Conservation (phyloP, 2,797 vertebrate species). For the Picus viridis region DNA sequence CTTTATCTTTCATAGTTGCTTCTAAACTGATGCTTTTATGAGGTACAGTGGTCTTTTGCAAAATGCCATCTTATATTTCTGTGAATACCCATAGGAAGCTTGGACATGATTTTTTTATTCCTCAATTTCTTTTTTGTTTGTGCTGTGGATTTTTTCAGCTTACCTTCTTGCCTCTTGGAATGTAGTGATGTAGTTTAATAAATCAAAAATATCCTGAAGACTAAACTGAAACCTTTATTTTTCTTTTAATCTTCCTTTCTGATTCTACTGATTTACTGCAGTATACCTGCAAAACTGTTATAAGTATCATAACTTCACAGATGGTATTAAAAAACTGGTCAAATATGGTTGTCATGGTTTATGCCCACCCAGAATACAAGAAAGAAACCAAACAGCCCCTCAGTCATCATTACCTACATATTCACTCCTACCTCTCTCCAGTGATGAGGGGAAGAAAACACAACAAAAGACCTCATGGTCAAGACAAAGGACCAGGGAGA, state of each 20-base stretch:
- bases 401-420: no score
- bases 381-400: no score
- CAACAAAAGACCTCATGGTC: no score
- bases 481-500: no score
- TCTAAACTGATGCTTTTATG: not conserved
- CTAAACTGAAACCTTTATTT: not conserved
- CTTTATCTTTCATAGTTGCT: not conserved
- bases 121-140: not conserved
- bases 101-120: not conserved
- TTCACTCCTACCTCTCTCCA: no score
- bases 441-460: no score
- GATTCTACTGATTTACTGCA: conserved; percentile 42
- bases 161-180: not conserved
- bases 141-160: not conserved
- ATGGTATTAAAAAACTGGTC: conserved; percentile 7
- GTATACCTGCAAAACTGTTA: conserved; percentile 23
- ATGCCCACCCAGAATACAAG: no score
- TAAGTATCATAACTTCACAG: conserved; percentile 1
- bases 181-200: not conserved
- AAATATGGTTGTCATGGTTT: not conserved
- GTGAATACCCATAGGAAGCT: not conserved
- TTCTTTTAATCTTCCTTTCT: not conserved
- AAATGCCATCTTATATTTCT: not conserved
- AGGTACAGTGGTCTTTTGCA: not conserved
- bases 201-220: not conserved